Percentiles rank a stretch among this genome's conserved stretches.
phyloP scores from a whole-genome alignment of 2,797 vertebrate species.

The Myotis findleyi region DNA sequence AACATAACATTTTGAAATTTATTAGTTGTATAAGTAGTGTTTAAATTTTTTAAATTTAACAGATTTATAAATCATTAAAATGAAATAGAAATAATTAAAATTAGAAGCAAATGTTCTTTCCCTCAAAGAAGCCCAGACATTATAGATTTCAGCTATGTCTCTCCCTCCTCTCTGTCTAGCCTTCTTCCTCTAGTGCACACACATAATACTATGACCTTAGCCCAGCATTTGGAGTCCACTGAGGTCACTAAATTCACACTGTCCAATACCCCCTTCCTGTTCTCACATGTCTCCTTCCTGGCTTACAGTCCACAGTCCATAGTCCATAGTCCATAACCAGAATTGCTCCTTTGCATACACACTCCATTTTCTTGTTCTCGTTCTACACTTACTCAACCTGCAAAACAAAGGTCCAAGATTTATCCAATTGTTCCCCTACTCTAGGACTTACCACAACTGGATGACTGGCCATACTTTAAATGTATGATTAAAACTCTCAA shows the following conservation, averaged over 20 bases:
- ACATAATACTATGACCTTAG: not conserved
- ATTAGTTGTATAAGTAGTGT: not conserved
- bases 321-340: not conserved
- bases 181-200: not conserved
- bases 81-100: slow-evolving; percentile 34
- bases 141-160: not conserved
- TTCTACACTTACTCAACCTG: not conserved
- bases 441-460: not conserved
- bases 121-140: not conserved
- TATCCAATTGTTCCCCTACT: not conserved
- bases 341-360: not conserved
- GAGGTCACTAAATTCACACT: not conserved
- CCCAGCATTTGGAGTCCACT: not conserved
- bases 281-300: not conserved
- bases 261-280: fast-evolving
- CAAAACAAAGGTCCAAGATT: not conserved
- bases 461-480: not conserved
- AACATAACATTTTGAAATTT: not conserved
- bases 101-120: slow-evolving; percentile 7
- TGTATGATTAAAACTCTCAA: not conserved
- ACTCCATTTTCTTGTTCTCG: slow-evolving; percentile 8
- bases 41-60: slow-evolving; percentile 5
- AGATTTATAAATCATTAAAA: not conserved
- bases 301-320: not conserved
- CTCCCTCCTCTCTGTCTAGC: not conserved